Percentiles rank a stretch among this genome's conserved stretches.
phyloP scores from a whole-genome alignment of 2,113 vertebrate genomes.

The Ceyx margarethae region DNA sequence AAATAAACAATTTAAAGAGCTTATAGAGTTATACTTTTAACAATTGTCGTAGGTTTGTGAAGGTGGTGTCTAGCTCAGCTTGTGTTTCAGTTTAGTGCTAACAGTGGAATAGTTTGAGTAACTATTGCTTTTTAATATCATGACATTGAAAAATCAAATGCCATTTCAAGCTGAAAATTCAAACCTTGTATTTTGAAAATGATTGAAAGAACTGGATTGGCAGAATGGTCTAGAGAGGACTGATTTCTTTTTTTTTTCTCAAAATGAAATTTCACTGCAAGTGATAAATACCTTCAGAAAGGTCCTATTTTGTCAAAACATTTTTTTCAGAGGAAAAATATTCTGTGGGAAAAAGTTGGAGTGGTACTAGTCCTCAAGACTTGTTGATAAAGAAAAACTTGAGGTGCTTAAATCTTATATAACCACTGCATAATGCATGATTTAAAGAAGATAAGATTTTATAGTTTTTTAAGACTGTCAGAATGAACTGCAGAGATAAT shows the following conservation, averaged over 20 bases:
- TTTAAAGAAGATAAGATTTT: background rate
- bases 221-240: background rate
- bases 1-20: background rate
- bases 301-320: background rate
- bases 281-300: background rate
- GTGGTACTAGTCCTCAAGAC: background rate
- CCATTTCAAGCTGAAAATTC: background rate
- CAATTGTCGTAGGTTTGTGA: background rate
- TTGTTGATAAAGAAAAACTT: background rate
- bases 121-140: background rate
- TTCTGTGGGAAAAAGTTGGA: background rate
- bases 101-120: background rate
- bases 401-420: background rate
- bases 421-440: background rate
- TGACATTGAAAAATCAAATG: background rate
- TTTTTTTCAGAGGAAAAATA: background rate
- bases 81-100: background rate
- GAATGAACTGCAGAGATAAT: background rate
- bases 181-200: background rate
- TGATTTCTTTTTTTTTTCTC: accelerated
- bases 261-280: background rate
- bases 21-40: background rate
- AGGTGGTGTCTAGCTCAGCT: background rate
- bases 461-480: background rate
- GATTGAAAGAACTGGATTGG: background rate